Percentiles rank a stretch among this genome's conserved stretches.
These are phyloP conservation scores for Gymnodraco acuticeps DNA, from an alignment of 2,797 vertebrate species.

Conservation along the genomic window DNA sequence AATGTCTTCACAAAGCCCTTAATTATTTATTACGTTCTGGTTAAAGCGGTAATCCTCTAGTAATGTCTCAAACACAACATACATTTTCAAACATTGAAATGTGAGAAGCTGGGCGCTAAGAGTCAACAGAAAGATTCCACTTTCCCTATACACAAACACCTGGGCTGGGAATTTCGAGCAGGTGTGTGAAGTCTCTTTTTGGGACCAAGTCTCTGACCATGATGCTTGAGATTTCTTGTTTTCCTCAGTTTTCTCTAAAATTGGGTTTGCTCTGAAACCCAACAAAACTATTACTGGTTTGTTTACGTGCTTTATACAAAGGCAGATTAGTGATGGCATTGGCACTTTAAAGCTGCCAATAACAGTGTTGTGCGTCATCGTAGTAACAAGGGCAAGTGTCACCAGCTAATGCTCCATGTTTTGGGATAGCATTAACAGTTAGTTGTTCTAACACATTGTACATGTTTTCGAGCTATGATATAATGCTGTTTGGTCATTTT, in stretches of 20 bases:
- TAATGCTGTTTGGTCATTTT: neutral
- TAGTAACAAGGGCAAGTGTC: slow-evolving; percentile 26
- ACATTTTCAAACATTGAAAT: neutral
- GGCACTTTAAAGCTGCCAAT: slow-evolving; percentile 12
- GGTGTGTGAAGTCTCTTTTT: slow-evolving; percentile 50
- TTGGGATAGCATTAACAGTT: neutral
- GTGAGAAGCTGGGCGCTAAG: neutral
- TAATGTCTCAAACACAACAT: neutral
- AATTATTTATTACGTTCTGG: neutral
- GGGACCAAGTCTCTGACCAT: neutral
- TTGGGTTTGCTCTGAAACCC: neutral
- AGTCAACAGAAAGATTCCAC: slow-evolving; percentile 12
- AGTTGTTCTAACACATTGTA: neutral
- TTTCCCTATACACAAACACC: slow-evolving; percentile 38
- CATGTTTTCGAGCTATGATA: slow-evolving; percentile 7
- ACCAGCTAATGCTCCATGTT: slow-evolving; percentile 8
- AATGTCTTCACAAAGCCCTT: neutral
- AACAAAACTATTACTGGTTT: neutral
- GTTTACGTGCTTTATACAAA: neutral
- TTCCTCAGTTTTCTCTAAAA: too few species aligned
- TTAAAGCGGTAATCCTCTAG: neutral
- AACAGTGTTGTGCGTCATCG: slow-evolving; percentile 25
- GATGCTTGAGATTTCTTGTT: too few species aligned
- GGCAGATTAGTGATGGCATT: neutral
- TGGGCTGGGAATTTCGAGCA: slow-evolving; percentile 56